These are phyloP conservation scores for Subanguina moxae DNA, from an alignment of 1,140 invertebrate species.

Conservation along the genomic window DNA sequence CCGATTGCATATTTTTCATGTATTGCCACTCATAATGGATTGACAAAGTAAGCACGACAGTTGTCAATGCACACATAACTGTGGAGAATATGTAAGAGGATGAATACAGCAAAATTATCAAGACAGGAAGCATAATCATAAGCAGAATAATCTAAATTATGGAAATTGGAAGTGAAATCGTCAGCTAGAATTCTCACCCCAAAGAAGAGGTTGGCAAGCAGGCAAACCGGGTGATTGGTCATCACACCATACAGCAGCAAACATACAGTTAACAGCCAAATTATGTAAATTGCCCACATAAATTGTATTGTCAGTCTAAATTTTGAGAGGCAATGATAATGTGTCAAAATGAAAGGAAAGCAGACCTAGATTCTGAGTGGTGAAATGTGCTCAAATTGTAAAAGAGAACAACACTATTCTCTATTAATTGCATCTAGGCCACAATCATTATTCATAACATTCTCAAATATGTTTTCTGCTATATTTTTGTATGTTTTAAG, in stretches of 20 bases:
- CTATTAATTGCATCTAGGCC: slow-evolving; percentile 14
- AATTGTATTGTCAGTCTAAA: not conserved
- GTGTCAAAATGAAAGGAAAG: slow-evolving; percentile 4
- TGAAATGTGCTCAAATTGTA: slow-evolving; percentile 12
- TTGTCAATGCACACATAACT: slow-evolving; percentile 6
- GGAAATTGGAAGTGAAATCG: not conserved
- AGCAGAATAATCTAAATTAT: slow-evolving; percentile 4
- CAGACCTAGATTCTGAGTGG: slow-evolving; percentile 28
- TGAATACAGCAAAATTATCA: slow-evolving; percentile 5
- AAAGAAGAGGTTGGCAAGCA: slow-evolving; percentile 18
- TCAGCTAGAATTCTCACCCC: slow-evolving; percentile 11
- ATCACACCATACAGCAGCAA: slow-evolving; percentile 17
- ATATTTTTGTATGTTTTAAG: too few relatives aligned
- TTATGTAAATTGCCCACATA: slow-evolving; percentile 2
- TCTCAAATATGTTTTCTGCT: too few relatives aligned
- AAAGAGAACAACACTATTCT: slow-evolving; percentile 31
- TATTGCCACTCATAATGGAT: slow-evolving; percentile 13
- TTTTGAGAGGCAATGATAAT: too few relatives aligned
- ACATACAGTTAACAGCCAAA: slow-evolving; percentile 10
- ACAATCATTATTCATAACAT: slow-evolving; percentile 35
- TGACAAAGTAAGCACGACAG: slow-evolving; percentile 1
- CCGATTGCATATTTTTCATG: slow-evolving; percentile 5
- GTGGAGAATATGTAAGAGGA: slow-evolving; percentile 13
- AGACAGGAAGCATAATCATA: slow-evolving; percentile 7
- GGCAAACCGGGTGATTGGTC: slow-evolving; percentile 16